phyloP scores from a whole-genome alignment of 2,797 vertebrate genomes.

The Galaxias olidus region DNA sequence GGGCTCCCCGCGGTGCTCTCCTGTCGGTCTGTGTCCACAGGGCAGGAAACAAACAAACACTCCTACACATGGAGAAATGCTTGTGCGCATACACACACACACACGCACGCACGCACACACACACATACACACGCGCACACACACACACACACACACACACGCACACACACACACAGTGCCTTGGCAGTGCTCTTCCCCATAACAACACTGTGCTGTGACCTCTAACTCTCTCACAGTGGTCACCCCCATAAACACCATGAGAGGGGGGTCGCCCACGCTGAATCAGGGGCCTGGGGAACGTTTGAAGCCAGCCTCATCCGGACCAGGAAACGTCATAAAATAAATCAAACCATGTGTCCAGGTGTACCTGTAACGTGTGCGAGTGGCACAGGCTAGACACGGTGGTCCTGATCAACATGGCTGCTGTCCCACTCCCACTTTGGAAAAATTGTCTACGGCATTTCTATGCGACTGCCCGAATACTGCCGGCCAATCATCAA shows the following conservation, averaged over 20 bases:
- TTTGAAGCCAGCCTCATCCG: conserved; percentile 31
- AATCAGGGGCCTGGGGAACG: conserved; percentile 15
- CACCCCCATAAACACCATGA: conserved; percentile 49
- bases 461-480: conserved; percentile 53
- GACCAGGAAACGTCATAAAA: conserved; percentile 50
- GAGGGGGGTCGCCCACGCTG: conserved; percentile 34
- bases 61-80: conserved; percentile 35
- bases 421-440: conserved; percentile 33
- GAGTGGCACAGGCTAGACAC: conserved; percentile 52
- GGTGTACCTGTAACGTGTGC: conserved; percentile 32
- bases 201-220: conserved; percentile 16
- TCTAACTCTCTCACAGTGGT: conserved; percentile 36
- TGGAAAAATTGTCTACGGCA: conserved; percentile 53
- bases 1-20: conserved; percentile 26
- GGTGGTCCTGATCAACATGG: conserved; percentile 60
- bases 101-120: not conserved
- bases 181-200: not conserved
- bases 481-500: conserved; percentile 34
- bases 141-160: not conserved
- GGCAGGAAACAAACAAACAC: conserved; percentile 23
- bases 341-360: conserved; percentile 34
- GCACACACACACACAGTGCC: not conserved
- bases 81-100: conserved; percentile 51
- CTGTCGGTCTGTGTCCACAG: conserved; percentile 30
- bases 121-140: not conserved